Base-by-base conservation (phyloP, 1,140 invertebrate species). In the Pogonomyrmex californicus region DNA sequence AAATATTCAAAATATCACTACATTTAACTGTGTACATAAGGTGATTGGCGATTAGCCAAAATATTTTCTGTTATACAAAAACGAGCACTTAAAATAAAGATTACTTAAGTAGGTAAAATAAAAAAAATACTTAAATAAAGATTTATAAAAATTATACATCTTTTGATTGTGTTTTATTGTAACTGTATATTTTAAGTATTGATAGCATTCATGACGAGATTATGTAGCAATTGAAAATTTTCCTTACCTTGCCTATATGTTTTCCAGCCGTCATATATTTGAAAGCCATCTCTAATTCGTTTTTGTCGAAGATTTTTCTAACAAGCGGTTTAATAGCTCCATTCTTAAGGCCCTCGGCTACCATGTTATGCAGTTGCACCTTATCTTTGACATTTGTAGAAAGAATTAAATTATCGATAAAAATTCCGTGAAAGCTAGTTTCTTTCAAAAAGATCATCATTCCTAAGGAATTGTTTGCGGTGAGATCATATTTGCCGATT, bases 371-470 rank as follows among this genome's bases (percentile, higher is more conserved):
- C 1, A 95, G 75, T 5, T 70, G 7, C 17, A 60, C 95, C 95
- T 4, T 91, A 86, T 87, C 86, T 93, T 56, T 73, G 92, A 54
- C 38, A 0, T 1, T 1, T 56, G 0, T 10, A 10, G 91, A 97
- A 1, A 0, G 6, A 30, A 68, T 97, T 4, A 98, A 77, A 47
- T 96, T 95, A 91, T 98, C 97, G 56, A 98, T 92, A 81, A 97
- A 94, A 75, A 98, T 96, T 58, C 97, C 97, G 91, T 98, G 97
- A 94, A 98, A 97, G 92, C 97, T 98, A 4, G 97, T 97, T 92
- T 98, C 98, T 76, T 97, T 97, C 54, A 97, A 95, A 95, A 99
- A 98, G 60, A 97, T 95, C 65, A 98, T 95, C 96, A 97, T 97
- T 93, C 97, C 97, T 38, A 98, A 94, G 33, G 95, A 92, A 41